Conservation (phyloP, 2,797 vertebrate genomes). For the Pseudomugil gertrudae region DNA sequence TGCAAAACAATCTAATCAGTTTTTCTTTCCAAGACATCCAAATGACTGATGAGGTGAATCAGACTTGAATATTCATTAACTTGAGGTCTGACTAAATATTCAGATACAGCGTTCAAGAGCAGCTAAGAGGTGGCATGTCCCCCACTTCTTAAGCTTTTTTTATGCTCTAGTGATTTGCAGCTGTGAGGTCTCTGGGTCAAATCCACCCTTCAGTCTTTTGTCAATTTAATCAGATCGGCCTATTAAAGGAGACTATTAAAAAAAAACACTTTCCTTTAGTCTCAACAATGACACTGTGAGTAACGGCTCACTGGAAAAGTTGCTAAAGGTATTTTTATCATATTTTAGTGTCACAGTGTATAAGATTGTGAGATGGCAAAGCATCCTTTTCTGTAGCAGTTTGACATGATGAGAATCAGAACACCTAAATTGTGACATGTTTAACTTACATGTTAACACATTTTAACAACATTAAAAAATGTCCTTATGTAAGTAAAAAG, state of each 20-base stretch:
- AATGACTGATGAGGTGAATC: conserved; percentile 45
- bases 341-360: neutral
- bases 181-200: conserved; percentile 24
- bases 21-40: conserved; percentile 25
- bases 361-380: neutral
- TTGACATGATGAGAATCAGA: too few species aligned
- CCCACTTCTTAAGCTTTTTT: conserved; percentile 9
- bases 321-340: neutral
- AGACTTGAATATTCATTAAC: conserved; percentile 46
- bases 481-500: too few species aligned
- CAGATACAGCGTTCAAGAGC: conserved; percentile 16
- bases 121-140: conserved; percentile 15
- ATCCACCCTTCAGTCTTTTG: conserved; percentile 5
- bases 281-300: neutral
- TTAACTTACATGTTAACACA: too few species aligned
- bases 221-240: conserved; percentile 6
- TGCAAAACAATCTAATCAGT: conserved; percentile 33
- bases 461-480: too few species aligned
- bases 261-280: neutral
- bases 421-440: too few species aligned
- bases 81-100: conserved; percentile 41
- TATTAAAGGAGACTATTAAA: neutral
- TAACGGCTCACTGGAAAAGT: neutral
- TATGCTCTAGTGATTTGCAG: conserved; percentile 15
- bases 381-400: neutral